Percentiles rank a stretch among this genome's conserved stretches.
Evolutionary conservation across 2,113 vertebrate species (phyloP).

Genomic region (Zosterops lateralis): DNA sequence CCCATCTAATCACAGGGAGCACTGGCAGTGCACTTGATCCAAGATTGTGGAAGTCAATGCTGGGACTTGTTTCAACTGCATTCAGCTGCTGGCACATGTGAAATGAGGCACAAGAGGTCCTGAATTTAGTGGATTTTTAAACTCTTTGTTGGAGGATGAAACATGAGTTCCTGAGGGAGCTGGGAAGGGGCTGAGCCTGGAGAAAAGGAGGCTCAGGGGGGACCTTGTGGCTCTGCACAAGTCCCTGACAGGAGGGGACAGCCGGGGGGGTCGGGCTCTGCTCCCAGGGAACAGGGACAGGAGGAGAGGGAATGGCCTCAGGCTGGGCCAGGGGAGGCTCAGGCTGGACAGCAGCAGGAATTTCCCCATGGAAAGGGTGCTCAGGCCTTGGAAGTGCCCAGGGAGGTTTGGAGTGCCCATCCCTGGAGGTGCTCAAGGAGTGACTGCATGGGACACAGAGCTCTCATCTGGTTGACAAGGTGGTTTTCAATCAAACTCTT

Average conservation of each 20-base stretch:
- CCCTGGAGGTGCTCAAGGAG: not conserved
- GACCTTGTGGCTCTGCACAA: not conserved
- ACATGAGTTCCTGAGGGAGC: not conserved
- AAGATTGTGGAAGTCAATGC: not conserved
- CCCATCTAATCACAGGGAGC: not conserved
- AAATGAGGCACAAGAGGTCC: not conserved
- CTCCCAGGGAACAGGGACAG: not conserved
- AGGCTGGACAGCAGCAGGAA: not conserved
- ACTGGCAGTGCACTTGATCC: not conserved
- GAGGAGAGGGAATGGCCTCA: not conserved
- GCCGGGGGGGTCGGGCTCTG: not conserved
- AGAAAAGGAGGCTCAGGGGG: not conserved
- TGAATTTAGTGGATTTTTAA: not conserved
- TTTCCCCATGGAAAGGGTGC: not conserved
- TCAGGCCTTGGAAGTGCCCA: not conserved
- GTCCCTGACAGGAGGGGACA: not conserved
- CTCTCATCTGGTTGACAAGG: not conserved
- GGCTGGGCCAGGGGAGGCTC: not conserved
- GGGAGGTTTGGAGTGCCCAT: not conserved
- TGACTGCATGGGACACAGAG: rapidly evolving
- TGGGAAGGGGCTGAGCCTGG: not conserved
- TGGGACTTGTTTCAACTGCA: not conserved
- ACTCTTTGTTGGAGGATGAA: not conserved
- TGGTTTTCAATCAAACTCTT: not conserved
- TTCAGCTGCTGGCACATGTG: rapidly evolving